Base-by-base conservation (phyloP, 2,797 vertebrate species). In the Chromis chromis region DNA sequence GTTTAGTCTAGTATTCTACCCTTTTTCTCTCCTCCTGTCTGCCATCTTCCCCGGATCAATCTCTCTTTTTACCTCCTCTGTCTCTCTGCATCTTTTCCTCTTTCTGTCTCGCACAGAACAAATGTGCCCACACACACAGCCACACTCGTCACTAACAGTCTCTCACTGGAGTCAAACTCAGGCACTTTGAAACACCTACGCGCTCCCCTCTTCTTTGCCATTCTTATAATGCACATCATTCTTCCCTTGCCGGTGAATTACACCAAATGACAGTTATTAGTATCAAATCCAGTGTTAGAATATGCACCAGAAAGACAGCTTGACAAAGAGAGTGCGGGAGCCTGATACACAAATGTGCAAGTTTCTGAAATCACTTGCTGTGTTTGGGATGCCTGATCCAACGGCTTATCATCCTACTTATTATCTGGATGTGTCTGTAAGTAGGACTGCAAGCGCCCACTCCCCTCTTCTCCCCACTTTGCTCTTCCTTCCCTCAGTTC, bases 221-320 rank as follows among this genome's bases (percentile, higher is more conserved):
- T 88, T 86, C 86, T 86, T 87, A 88, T 86, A 90, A 90, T 83
- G 74, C 89, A 91, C 80, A 83, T 88, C 88, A 78, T 79, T 90
- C 86, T 78, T 77, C 53, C 58, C 80, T 95, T 93, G 94, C 95
- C 91, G 93, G 94, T 90, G 95, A 95, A 94, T 94, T 95, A 95
- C 95, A 95, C 95, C 95, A 96, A 97, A 97, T 96, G 95, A 95
- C 95, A 95, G 95, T 96, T 96, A 97, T 97, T 97, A 96, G 95
- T 94, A 86, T 92, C 84, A 90, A 90, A 92, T 88, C 88, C 82
- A 71, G 75, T 71, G 78, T 86, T 76, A 36, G 85, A 67, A 76
- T 87, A 74, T 85, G 86, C 79, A 79, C 48, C 12, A 6, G 59
- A 75, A 77, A 80, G 81, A 84, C 74, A 88, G 84, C 78, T 72